Conservation (phyloP, 1,140 invertebrate genomes). For the Aleiodes sp. region DNA sequence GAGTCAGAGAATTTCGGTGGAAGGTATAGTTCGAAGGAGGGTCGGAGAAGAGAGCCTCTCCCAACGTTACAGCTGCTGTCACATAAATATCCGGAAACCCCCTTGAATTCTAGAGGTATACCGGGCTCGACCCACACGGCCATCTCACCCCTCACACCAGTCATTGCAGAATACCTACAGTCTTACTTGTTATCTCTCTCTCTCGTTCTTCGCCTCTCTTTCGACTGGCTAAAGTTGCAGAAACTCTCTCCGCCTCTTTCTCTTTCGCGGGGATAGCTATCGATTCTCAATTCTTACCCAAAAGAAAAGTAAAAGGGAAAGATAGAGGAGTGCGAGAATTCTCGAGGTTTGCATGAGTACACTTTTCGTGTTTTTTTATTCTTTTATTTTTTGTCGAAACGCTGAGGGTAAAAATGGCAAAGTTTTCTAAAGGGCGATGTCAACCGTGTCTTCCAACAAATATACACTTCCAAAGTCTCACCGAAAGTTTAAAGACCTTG, state of each 20-base stretch:
- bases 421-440: constrained; percentile 7
- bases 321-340: constrained; percentile 47
- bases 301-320: constrained; percentile 36
- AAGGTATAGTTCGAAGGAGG: constrained; percentile 21
- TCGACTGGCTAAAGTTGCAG: constrained; percentile 33
- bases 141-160: neutral
- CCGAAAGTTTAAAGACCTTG: neutral
- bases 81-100: constrained; percentile 47
- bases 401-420: neutral
- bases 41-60: constrained; percentile 19
- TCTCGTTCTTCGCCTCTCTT: neutral
- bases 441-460: constrained; percentile 12
- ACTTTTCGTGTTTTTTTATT: no score
- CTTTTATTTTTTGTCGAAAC: neutral
- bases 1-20: constrained; percentile 22
- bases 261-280: constrained; percentile 27
- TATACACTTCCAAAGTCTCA: neutral
- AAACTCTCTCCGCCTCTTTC: constrained; percentile 37
- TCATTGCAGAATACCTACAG: constrained; percentile 17
- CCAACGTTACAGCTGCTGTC: constrained; percentile 44
- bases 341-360: constrained; percentile 11
- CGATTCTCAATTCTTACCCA: constrained; percentile 44
- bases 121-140: constrained; percentile 21
- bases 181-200: constrained; percentile 11
- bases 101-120: constrained; percentile 37